Evolutionary conservation across 2,888 invertebrate species (phyloP).

Genomic region (Drosophila pegasa): DNA sequence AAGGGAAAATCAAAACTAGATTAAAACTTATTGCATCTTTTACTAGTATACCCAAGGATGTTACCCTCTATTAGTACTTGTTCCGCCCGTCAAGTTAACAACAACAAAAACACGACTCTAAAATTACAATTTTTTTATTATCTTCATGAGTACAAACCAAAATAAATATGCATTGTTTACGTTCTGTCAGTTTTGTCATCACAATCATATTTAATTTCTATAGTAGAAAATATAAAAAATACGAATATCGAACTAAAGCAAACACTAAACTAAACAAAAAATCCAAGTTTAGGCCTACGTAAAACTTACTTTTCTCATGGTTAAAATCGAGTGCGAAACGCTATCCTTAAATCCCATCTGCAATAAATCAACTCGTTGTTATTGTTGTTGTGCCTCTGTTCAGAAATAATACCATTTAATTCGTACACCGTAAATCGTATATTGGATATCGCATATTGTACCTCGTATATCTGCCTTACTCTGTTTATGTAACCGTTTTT

Average conservation of each 20-base stretch:
- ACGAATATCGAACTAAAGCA: background rate
- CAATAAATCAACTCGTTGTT: slow-evolving; percentile 5
- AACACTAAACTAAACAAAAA: slow-evolving; percentile 15
- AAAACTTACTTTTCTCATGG: slow-evolving; percentile 12
- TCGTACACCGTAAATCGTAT: background rate
- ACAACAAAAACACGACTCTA: slow-evolving; percentile 12
- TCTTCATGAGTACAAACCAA: slow-evolving; percentile 20
- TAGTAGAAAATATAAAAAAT: background rate
- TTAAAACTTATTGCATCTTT: slow-evolving; percentile 24
- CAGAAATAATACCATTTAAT: background rate
- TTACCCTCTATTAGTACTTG: slow-evolving; percentile 85
- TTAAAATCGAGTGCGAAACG: background rate
- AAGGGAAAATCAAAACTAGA: slow-evolving; percentile 6
- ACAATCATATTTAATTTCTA: slow-evolving; percentile 26
- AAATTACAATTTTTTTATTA: slow-evolving; percentile 44
- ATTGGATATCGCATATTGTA: background rate
- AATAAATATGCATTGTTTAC: slow-evolving; percentile 38
- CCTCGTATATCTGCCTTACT: slow-evolving; percentile 1
- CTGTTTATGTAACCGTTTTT: slow-evolving; percentile 2
- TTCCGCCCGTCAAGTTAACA: slow-evolving; percentile 83
- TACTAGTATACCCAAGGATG: slow-evolving; percentile 70
- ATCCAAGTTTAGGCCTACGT: background rate
- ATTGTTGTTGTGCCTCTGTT: slow-evolving; percentile 11
- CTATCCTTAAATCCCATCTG: slow-evolving; percentile 1
- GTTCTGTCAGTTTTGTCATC: slow-evolving; percentile 40